Evolutionary conservation across 2,888 invertebrate species (phyloP), one percentile per base, ranked within the genome.

Genomic region (Linnaemya vulpina): DNA sequence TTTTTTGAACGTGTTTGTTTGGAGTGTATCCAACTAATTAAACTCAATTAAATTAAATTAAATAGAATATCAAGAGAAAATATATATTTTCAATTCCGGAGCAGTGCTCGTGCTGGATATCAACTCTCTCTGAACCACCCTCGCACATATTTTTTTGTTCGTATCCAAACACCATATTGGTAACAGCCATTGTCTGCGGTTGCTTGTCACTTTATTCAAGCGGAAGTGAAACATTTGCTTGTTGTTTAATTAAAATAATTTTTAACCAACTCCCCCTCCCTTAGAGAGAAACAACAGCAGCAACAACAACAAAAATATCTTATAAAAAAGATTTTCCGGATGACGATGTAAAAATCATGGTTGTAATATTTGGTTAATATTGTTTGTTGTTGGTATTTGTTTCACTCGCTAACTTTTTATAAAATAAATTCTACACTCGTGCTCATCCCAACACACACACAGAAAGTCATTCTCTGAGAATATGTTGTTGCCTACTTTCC

Each of bases 211-310:
- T 88, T 87, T 89, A 89, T 88, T 89, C 88, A 89, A 89, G 89
- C 90, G 90, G 90, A 90, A 90, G 88, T 89, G 90, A 90, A 89
- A 90, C 90, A 90, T 90, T 90, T 89, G 88, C 90, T 88, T 68
- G 85, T 89, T 90, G 90, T 90, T 90, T 89, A 89, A 90, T 90
- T 89, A 90, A 90, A 90, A 90, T 90, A 55, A 70, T 84, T 77
- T 73, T 76, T 78, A 78, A 58, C 65, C 63, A 58, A 51, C 10
- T 17, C n/a, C 17, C 17, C 53, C 49, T n/a, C 38, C 4, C 30
- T 30, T 30, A n/a, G n/a, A n/a, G n/a, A 35, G 9, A 35, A 35
- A 38, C 11, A 40, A 40, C 2, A 30, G 30, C 3, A 30, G 5
- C 3, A 40, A 40, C 40, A 46, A 10, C 8, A 15, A 46, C 30